Percentiles rank a stretch among this genome's conserved stretches.
phyloP scores from a whole-genome alignment of 2,797 vertebrate species.

The Mus caroli region DNA sequence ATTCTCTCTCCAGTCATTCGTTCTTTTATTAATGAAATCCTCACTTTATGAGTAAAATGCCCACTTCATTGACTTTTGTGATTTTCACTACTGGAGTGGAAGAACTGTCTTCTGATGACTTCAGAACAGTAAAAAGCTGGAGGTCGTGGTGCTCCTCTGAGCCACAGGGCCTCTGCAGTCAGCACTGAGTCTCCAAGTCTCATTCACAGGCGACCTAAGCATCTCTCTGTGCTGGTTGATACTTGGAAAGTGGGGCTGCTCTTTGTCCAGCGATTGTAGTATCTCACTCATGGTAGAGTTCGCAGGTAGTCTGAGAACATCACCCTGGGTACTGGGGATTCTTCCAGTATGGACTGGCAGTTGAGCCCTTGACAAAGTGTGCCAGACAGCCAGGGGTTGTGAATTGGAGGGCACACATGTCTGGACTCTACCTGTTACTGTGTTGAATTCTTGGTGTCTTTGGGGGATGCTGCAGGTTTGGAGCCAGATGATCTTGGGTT shows the following conservation, averaged over 20 bases:
- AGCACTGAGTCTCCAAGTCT: not conserved
- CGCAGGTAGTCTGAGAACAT: not conserved
- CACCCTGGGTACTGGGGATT: not conserved
- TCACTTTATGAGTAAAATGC: not conserved
- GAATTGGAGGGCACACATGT: not conserved
- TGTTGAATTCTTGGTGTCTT: not conserved
- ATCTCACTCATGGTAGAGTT: not conserved
- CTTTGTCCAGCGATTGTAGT: not conserved
- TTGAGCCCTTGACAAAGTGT: slow-evolving; percentile 10
- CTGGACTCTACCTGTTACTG: not conserved
- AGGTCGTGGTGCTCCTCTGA: not conserved
- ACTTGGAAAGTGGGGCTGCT: not conserved
- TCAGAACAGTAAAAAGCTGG: not conserved
- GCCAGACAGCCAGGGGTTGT: not conserved
- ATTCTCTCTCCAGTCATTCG: not conserved
- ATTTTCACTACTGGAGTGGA: not conserved
- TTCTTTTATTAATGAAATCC: slow-evolving; percentile 3
- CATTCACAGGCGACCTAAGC: not conserved
- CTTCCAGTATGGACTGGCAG: not conserved
- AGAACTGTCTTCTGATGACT: not conserved
- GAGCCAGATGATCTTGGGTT: not conserved
- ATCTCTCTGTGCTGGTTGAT: not conserved
- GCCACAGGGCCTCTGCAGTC: not conserved
- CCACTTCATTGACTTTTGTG: not conserved
- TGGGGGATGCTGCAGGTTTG: not conserved